These are phyloP conservation scores for Myotis brandtii DNA, from an alignment of 2,113 vertebrate species.

Conservation along the genomic window DNA sequence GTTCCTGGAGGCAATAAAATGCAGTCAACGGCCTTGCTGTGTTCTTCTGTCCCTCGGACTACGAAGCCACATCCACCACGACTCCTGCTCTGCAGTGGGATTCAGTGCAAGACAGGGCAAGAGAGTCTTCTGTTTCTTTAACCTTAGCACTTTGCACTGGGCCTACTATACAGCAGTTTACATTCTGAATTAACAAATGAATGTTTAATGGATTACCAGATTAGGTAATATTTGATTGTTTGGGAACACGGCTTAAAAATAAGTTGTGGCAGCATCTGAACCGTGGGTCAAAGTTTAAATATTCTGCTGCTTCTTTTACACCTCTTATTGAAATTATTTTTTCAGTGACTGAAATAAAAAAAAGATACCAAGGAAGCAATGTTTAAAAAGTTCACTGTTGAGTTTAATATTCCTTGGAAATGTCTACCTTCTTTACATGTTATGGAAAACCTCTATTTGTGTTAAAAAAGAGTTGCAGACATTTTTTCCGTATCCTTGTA, in stretches of 20 bases:
- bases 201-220: not conserved
- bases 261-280: slow-evolving; percentile 6
- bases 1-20: not conserved
- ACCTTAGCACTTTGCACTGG: not conserved
- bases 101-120: not conserved
- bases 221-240: not conserved
- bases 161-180: not conserved
- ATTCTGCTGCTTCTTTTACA: not conserved
- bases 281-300: slow-evolving; percentile 1
- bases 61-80: not conserved
- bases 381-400: not conserved
- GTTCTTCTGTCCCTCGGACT: not conserved
- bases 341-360: slow-evolving; percentile 5
- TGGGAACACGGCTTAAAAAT: slow-evolving; percentile 24
- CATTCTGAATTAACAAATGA: not conserved
- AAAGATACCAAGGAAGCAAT: not conserved
- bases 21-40: not conserved
- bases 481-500: not conserved
- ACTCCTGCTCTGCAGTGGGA: not conserved
- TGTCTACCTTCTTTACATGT: not conserved
- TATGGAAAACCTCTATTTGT: not conserved
- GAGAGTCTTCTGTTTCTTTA: not conserved
- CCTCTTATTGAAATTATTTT: slow-evolving; percentile 41
- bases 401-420: slow-evolving; percentile 36
- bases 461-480: slow-evolving; percentile 55